Evolutionary conservation across 1,140 invertebrate species (phyloP).

Genomic region (Steinernema feltiae): DNA sequence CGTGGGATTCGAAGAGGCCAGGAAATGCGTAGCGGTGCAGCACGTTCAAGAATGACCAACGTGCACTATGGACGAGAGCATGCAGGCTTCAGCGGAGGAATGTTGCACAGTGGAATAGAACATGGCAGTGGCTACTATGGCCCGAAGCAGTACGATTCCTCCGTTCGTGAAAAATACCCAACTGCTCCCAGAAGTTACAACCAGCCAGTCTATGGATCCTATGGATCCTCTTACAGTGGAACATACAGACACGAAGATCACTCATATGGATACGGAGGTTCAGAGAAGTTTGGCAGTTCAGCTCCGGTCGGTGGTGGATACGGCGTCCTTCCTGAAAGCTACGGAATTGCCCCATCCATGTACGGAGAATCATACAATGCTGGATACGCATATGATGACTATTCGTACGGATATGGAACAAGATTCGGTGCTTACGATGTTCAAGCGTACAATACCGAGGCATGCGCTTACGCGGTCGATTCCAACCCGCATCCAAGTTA

Average conservation of each 20-base stretch:
- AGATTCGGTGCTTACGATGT: conserved; percentile 22
- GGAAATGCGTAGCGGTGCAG: background rate
- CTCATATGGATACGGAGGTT: no score
- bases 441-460: background rate
- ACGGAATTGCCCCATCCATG: no score
- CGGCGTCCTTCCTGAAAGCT: no score
- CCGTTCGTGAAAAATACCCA: conserved; percentile 16
- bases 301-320: no score
- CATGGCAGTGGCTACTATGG: conserved; percentile 19
- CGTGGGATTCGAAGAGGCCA: conserved; percentile 31
- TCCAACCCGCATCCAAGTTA: conserved; percentile 18
- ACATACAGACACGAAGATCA: conserved; percentile 21
- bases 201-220: conserved; percentile 19
- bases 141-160: conserved; percentile 3
- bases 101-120: conserved; percentile 18
- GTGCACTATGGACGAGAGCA: background rate
- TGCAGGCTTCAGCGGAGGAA: conserved; percentile 18
- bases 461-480: background rate
- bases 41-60: background rate
- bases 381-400: no score
- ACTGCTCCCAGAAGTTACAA: conserved; percentile 18
- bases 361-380: no score
- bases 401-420: conserved; percentile 17
- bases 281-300: no score
- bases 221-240: conserved; percentile 18